Evolutionary conservation across 2,888 invertebrate species (phyloP), one percentile per base, ranked within the genome.

Genomic region (Stomorhina lunata): DNA sequence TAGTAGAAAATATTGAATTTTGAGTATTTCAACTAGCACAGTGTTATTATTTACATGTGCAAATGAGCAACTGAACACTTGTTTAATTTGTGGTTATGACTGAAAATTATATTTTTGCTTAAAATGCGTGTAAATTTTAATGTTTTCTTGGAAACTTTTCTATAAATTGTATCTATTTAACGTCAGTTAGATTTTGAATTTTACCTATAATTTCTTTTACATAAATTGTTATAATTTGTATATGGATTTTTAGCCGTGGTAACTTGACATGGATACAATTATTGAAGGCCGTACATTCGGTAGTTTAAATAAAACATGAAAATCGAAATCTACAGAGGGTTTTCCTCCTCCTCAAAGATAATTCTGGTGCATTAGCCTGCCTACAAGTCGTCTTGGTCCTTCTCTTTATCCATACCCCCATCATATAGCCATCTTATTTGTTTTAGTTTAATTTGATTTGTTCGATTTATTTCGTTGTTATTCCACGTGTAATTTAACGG

Each of bases 401-500:
- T 37, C 0, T 37, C 37, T 37, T 4, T 2, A 10, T 37, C 37
- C 4, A 0, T 37, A 3, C 3, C 4, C 12, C 4, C 4, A 1
- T 25, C 5, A n/a, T 7, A 12, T 4, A 25, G 34, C 1, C 29
- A 1, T 43, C 40, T 53, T 29, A 20, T 20, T 6, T 50, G 12
- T 10, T 61, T 59, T 57, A 37, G 20, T 65, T 71, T 27, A 40
- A 53, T 78, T 65, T 66, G 66, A 80, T 73, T 80, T 73, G 72
- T 43, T 66, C 34, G 43, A 66, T 72, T 66, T 73, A 73, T 59
- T 79, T 72, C 57, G 66, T 72, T 66, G 59, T 79, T 80, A 73
- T 73, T 80, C 72, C 57, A 71, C 61, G 45, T 80, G 79, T 80
- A 63, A 79, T 80, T 82, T 79, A 79, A 82, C 81, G 77, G 81